Base-by-base conservation (phyloP, 1,140 invertebrate genomes). In the Drosophila subpulchrella region DNA sequence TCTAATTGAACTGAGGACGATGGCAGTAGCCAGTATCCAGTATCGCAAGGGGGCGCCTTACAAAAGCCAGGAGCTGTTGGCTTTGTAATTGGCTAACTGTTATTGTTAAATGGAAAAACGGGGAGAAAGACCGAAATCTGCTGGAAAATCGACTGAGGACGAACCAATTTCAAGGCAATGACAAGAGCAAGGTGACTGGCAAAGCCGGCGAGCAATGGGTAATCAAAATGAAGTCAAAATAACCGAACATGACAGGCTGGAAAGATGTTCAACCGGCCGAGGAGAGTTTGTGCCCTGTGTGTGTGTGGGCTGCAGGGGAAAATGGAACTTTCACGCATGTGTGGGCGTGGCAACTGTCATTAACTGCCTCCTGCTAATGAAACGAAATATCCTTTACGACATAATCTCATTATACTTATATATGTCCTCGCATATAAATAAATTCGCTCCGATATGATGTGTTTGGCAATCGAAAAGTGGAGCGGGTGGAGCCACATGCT, bases 41-140 rank as follows among this genome's bases (percentile, higher is more conserved):
- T 30, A 34, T 59, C 15, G 15, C 17, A 66, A 15, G 38, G 20
- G 54, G 30, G 48, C 17, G 34, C 32, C n/a, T 54, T n/a, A 20
- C 32, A 24, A 41, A 30, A 41, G 44, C 58, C 66, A 27, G 30
- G 30, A 34, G 48, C 30, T 39, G 67, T 30, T 66, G 61, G 56
- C 65, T 79, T 79, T 79, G 61, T 86, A 86, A 86, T 86, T 86
- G 82, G 79, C 75, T 75, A 83, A 84, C 81, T 81, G 81, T 88
- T 88, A 86, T 86, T 82, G 82, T 86, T 88, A 85, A 85, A 70
- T 81, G 78, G 78, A 54, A 63, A 81, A 68, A 86, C 75, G 58
- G 44, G 17, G 6, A 20, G 42, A n/a, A 12, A 27, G 53, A 13
- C 10, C 30, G 36, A 63, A 38, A 17, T 11, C 41, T 38, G 38